Conservation (phyloP, 2,888 invertebrate species). For the Phengaris arion region DNA sequence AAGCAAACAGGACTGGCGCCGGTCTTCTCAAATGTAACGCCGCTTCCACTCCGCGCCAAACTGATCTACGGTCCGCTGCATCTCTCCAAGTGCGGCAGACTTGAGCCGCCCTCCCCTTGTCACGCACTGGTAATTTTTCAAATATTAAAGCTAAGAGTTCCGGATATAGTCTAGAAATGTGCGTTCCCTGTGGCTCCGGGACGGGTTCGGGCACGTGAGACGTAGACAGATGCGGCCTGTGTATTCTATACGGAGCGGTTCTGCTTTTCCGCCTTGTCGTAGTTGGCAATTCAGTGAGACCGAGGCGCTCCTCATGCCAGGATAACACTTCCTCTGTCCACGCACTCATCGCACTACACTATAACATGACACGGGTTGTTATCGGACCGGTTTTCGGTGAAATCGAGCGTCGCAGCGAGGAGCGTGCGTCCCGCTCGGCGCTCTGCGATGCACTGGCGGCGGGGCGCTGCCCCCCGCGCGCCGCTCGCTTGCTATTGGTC, state of each 20-base stretch:
- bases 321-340: conserved; percentile 75
- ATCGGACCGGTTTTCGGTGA: conserved; percentile 70
- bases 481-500: conserved; percentile 66
- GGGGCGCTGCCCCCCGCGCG: conserved; percentile 51
- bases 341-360: conserved; percentile 74
- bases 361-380: conserved; percentile 63
- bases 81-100: conserved; percentile 94
- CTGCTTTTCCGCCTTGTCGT: conserved; percentile 75
- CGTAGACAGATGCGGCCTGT: conserved; percentile 81
- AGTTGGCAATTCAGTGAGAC: conserved; percentile 71
- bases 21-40: conserved; percentile 91
- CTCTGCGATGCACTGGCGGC: conserved; percentile 68
- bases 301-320: conserved; percentile 72
- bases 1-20: conserved; percentile 90
- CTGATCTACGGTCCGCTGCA: conserved; percentile 93
- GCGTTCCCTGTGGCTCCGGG: conserved; percentile 80
- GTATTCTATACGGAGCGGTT: conserved; percentile 83
- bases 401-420: conserved; percentile 50
- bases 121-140: conserved; percentile 91
- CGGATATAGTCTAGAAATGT: conserved; percentile 93
- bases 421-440: conserved; percentile 54
- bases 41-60: conserved; percentile 96
- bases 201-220: conserved; percentile 71
- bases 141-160: conserved; percentile 96
- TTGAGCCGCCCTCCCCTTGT: conserved; percentile 94